Conservation (phyloP, 2,888 invertebrate genomes). For the Microdon myrmicae region DNA sequence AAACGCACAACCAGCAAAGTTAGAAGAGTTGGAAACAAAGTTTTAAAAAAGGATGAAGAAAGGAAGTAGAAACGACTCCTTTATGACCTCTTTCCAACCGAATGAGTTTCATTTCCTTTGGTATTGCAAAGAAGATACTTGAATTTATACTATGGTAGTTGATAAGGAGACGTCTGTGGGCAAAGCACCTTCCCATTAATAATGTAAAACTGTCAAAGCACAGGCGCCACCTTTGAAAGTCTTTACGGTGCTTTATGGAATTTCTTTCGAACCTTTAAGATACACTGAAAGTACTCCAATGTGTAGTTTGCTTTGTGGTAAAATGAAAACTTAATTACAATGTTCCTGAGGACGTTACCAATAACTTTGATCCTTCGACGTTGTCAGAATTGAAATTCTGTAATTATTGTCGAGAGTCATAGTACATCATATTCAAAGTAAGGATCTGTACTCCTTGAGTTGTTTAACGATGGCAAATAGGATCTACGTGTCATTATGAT, state of each 20-base stretch:
- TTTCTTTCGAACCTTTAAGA: not conserved
- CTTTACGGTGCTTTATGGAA: conserved; percentile 1
- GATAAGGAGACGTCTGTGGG: too few relatives aligned
- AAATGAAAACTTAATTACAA: too few relatives aligned
- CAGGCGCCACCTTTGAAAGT: not conserved
- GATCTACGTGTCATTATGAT: too few relatives aligned
- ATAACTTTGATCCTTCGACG: conserved; percentile 32
- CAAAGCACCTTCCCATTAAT: not conserved
- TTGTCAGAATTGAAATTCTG: conserved; percentile 15
- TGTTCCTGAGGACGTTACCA: too few relatives aligned
- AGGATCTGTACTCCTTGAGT: too few relatives aligned
- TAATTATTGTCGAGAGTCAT: too few relatives aligned
- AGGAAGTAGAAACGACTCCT: conserved; percentile 4
- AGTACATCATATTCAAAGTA: too few relatives aligned
- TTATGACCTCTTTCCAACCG: not conserved
- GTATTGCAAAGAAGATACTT: conserved; percentile 8
- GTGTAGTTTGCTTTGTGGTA: conserved; percentile 3
- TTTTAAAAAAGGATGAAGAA: too few relatives aligned
- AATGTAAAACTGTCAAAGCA: conserved; percentile 4
- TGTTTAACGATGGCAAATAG: too few relatives aligned
- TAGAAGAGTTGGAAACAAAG: too few relatives aligned
- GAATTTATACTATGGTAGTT: too few relatives aligned
- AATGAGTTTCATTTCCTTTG: conserved; percentile 8
- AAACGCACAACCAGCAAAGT: too few relatives aligned
- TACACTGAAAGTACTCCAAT: conserved; percentile 1